These are phyloP conservation scores for Luehdorfia chinensis DNA, from an alignment of 1,140 invertebrate genomes.

Conservation along the genomic window DNA sequence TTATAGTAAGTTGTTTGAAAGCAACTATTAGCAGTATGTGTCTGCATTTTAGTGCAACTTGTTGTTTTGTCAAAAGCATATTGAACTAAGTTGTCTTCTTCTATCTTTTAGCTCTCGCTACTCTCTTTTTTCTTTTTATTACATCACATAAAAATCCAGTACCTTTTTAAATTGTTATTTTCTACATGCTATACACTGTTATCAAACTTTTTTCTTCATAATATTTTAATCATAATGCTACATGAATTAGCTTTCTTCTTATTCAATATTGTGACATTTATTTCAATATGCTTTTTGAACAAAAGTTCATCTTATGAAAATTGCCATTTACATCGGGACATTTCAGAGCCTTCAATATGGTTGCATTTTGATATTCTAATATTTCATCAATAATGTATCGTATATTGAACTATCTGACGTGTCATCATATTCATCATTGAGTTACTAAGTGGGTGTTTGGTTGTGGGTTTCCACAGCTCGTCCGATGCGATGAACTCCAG, in stretches of 20 bases:
- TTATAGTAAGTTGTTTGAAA: constrained; percentile 46
- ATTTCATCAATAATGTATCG: constrained; percentile 22
- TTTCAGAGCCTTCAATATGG: constrained; percentile 54
- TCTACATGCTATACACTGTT: not conserved
- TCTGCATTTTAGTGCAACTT: constrained; percentile 78
- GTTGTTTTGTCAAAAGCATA: constrained; percentile 64
- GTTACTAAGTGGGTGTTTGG: constrained; percentile 74
- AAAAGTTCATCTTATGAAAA: constrained; percentile 57
- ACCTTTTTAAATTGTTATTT: no score
- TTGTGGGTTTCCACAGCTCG: constrained; percentile 76
- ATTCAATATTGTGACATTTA: constrained; percentile 39
- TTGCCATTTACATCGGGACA: constrained; percentile 44
- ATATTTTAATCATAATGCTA: no score
- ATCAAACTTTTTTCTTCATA: no score
- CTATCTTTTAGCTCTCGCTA: constrained; percentile 19
- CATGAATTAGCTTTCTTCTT: no score
- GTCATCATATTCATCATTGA: constrained; percentile 53
- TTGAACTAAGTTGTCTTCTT: constrained; percentile 62
- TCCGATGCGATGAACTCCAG: constrained; percentile 72
- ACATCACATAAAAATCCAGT: no score
- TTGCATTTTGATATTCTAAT: constrained; percentile 22
- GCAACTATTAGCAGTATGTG: constrained; percentile 71
- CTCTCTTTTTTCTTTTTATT: constrained; percentile 15
- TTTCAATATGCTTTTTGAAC: constrained; percentile 70
- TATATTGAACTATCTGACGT: constrained; percentile 52